These are phyloP conservation scores for Prosopocoilus inquinatus DNA, from an alignment of 2,888 invertebrate genomes.

Conservation along the genomic window DNA sequence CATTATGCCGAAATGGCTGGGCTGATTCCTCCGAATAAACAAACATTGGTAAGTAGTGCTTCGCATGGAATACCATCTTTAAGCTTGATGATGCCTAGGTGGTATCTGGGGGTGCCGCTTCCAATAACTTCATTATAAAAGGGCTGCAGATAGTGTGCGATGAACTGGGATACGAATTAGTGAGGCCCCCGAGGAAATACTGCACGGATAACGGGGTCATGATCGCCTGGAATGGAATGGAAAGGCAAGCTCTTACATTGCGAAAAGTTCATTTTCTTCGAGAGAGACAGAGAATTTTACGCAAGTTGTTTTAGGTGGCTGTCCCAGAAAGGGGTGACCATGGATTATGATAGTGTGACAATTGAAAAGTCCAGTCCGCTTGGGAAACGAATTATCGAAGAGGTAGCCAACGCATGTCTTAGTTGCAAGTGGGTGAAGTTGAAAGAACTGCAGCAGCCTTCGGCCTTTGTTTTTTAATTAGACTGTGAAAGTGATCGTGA, in stretches of 20 bases:
- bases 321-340: slow-evolving; percentile 42
- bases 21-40: slow-evolving; percentile 60
- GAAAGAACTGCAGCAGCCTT: slow-evolving; percentile 34
- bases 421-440: slow-evolving; percentile 55
- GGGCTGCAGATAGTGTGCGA: slow-evolving; percentile 68
- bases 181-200: slow-evolving; percentile 76
- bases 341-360: slow-evolving; percentile 60
- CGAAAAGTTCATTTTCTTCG: background rate
- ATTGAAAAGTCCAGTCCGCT: slow-evolving; percentile 61
- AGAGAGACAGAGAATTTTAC: background rate
- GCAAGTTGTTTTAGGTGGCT: slow-evolving; percentile 38
- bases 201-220: slow-evolving; percentile 99
- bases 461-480: slow-evolving; percentile 17
- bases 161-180: slow-evolving; percentile 62
- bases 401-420: slow-evolving; percentile 59
- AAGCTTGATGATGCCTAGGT: slow-evolving; percentile 55
- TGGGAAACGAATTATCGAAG: slow-evolving; percentile 59
- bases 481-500: no score
- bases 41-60: slow-evolving; percentile 55
- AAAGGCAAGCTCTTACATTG: slow-evolving; percentile 56
- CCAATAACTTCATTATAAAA: slow-evolving; percentile 77
- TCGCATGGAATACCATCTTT: no score
- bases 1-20: slow-evolving; percentile 63
- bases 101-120: slow-evolving; percentile 95
- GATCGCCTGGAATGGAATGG: slow-evolving; percentile 98